Evolutionary conservation across 2,797 vertebrate genomes (phyloP), one percentile per base, ranked within the genome.

Genomic region (Aratinga solstitialis): DNA sequence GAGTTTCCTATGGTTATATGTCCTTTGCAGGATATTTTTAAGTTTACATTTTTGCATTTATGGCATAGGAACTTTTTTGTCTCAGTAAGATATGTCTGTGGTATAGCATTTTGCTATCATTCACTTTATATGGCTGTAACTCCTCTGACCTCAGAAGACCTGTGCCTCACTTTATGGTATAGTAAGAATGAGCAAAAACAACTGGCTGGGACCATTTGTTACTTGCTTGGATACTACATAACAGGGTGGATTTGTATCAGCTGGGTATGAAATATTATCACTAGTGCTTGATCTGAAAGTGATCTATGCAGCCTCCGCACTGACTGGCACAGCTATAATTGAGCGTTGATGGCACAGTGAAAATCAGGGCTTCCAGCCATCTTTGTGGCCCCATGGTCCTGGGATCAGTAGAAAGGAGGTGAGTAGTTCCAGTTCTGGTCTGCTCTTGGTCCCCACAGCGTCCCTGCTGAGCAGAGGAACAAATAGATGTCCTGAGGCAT

Each of bases 221-320:
- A 7, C 24, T 58, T 11, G 68, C 30, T 58, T 47, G 40, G 21
- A 15, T 50, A 79, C 61, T 62, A 32, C 11, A 4, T 54, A 36
- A 7, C 19, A 16, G 48, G 38, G 6, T 62, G 20, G 5, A 7
- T 72, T 80, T 74, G 7, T 65, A 14, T 61, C 24, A 32, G 42
- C 65, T 43, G 32, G 53, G 10, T 54, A 5, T 24, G 38, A 84
- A 87, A 34, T 51, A 5, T 10, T 53, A 29, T 32, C 36, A 5
- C 10, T 38, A 30, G 20, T n/a, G 26, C 59, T 34, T 79, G 45
- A 40, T 30, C 13, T 18, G 48, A 23, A 67, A 47, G 59, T 36
- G 24, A 3, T 53, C 24, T 0, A 0, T 62, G 27, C 24, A 9
- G 5, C 42, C 24, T 72, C 45, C 13, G 9, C 8, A 0, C 9